Evolutionary conservation across 1,140 invertebrate species (phyloP).

Genomic region (Galendromus occidentalis): DNA sequence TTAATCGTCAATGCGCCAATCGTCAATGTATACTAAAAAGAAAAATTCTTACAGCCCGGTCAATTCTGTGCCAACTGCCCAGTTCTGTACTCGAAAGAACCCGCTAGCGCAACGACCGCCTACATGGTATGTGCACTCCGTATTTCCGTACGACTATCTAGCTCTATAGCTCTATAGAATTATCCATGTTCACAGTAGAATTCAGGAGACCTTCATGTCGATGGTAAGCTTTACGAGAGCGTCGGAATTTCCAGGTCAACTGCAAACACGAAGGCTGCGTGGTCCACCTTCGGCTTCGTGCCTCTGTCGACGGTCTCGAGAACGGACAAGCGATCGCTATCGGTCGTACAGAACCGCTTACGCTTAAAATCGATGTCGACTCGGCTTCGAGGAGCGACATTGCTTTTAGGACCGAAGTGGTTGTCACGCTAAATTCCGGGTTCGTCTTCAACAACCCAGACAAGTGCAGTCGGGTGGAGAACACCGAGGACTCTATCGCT

Average conservation of each 20-base stretch:
- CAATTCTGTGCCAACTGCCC: neutral
- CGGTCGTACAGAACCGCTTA: neutral
- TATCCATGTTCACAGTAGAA: no score
- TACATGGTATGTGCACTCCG: neutral
- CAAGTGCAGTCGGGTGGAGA: neutral
- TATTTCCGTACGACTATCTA: neutral
- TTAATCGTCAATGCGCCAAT: no score
- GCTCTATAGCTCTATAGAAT: neutral
- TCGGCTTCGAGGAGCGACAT: neutral
- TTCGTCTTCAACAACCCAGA: neutral
- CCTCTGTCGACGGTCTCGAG: neutral
- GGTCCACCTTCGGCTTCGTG: neutral
- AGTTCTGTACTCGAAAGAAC: neutral
- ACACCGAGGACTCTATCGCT: neutral
- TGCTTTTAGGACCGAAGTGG: neutral
- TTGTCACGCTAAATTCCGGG: neutral
- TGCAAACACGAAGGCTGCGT: neutral
- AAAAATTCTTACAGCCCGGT: neutral
- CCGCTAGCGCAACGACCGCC: neutral
- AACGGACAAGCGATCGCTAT: neutral
- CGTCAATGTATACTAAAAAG: no score
- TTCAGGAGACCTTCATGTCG: no score
- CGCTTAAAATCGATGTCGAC: neutral
- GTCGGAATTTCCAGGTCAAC: no score
- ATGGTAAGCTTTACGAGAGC: no score